A percentile compares a stretch with the other conserved stretches of the same genome.
Conservation (phyloP, 1,140 invertebrate genomes). For the Hylaeus volcanicus region DNA sequence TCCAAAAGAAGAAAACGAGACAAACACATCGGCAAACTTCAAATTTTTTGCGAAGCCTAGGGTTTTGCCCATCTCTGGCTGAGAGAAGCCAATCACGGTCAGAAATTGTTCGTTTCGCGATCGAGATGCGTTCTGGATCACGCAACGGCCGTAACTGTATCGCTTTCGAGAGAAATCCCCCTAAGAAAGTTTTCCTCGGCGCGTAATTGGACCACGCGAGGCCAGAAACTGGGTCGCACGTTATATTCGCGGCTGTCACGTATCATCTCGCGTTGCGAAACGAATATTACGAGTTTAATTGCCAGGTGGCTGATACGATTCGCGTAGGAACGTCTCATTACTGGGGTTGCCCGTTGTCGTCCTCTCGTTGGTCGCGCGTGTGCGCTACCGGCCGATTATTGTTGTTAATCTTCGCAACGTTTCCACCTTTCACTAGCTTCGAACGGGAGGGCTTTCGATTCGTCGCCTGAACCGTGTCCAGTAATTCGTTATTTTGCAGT, state of each 20-base stretch:
- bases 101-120: background rate
- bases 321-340: background rate
- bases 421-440: constrained; percentile 26
- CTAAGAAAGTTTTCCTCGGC: constrained; percentile 31
- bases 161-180: constrained; percentile 42
- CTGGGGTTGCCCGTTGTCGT: background rate
- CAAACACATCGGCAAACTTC: too few species aligned
- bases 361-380: background rate
- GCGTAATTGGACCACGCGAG: constrained; percentile 39
- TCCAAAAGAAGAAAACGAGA: too few species aligned
- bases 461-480: background rate
- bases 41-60: too few species aligned
- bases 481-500: too few species aligned
- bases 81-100: too few species aligned
- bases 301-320: background rate
- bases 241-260: constrained; percentile 3
- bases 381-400: background rate
- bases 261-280: constrained; percentile 8
- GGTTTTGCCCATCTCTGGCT: too few species aligned
- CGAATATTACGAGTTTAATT: constrained; percentile 9
- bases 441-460: background rate
- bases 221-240: constrained; percentile 18
- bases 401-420: background rate
- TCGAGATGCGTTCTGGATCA: background rate
- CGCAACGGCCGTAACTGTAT: background rate